These are phyloP conservation scores for Amblyopsis rosae DNA, from an alignment of 2,113 vertebrate species.

Conservation along the genomic window DNA sequence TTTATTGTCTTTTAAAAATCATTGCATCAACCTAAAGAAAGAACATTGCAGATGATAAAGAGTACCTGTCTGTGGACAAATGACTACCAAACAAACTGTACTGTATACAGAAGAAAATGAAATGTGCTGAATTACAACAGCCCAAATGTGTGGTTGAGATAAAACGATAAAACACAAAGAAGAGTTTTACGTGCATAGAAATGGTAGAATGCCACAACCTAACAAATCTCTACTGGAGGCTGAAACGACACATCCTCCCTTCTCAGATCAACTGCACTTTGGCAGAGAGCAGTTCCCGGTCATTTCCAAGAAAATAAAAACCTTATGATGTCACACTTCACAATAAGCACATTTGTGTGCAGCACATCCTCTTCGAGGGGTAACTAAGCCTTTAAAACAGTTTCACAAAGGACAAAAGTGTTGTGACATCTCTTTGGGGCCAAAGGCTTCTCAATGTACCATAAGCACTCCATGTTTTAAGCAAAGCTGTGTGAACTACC, in stretches of 20 bases:
- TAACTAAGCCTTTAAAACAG: not conserved
- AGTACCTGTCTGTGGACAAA: constrained; percentile 80
- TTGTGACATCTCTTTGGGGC: not conserved
- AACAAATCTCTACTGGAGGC: constrained; percentile 45
- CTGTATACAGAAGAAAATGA: constrained; percentile 46
- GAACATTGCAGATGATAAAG: constrained; percentile 80
- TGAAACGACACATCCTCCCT: constrained; percentile 68
- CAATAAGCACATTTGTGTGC: constrained; percentile 10
- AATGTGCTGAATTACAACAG: constrained; percentile 54
- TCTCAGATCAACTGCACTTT: constrained; percentile 70
- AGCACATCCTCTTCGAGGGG: not conserved
- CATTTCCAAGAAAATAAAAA: constrained; percentile 17
- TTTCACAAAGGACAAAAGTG: constrained; percentile 3
- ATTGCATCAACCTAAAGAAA: constrained; percentile 72
- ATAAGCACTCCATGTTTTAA: not conserved
- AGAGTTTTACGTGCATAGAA: constrained; percentile 59
- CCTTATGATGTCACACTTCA: not conserved
- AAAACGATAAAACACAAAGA: constrained; percentile 30
- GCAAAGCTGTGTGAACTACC: not conserved
- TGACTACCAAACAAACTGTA: constrained; percentile 73
- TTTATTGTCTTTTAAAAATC: constrained; percentile 74
- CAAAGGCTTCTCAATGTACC: not conserved
- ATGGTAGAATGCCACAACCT: constrained; percentile 51
- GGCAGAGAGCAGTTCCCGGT: constrained; percentile 60
- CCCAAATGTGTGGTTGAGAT: constrained; percentile 27